A percentile compares a stretch with the other conserved stretches of the same genome.
phyloP scores from a whole-genome alignment of 2,797 vertebrate genomes.

The Psittacula derbiana region DNA sequence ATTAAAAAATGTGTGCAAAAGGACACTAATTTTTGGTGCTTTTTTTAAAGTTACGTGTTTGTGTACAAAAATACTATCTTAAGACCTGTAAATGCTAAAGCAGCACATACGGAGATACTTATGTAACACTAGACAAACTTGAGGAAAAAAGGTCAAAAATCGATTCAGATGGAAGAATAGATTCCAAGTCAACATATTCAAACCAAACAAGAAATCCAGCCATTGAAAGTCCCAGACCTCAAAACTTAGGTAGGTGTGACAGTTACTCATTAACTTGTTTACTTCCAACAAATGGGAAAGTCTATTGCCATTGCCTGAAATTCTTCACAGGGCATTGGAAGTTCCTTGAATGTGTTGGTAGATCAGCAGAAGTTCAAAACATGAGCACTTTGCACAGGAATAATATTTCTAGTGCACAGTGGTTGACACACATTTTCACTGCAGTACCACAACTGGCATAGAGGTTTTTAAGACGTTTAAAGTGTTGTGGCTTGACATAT shows the following conservation, averaged over 20 bases:
- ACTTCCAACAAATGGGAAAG: not conserved
- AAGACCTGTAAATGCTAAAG: rapidly evolving
- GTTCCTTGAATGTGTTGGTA: not conserved
- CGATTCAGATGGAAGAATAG: not conserved
- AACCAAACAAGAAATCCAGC: not conserved
- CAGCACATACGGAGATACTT: rapidly evolving
- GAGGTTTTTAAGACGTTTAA: not conserved
- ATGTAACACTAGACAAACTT: rapidly evolving
- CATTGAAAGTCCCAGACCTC: not conserved
- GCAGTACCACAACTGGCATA: not conserved
- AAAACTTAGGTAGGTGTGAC: not conserved
- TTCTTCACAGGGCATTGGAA: not conserved
- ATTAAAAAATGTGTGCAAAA: not conserved
- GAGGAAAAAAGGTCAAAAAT: not conserved
- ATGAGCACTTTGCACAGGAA: not conserved
- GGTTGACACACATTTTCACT: not conserved
- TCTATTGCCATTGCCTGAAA: not conserved
- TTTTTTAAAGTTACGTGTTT: not conserved
- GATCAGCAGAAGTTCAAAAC: not conserved
- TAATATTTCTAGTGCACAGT: not conserved
- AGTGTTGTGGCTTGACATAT: not conserved
- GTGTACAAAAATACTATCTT: not conserved
- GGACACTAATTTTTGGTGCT: not conserved
- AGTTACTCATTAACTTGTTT: not conserved
- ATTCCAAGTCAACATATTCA: not conserved